Base-by-base conservation (phyloP, 2,888 invertebrate genomes). In the Azorinus chamasolen region DNA sequence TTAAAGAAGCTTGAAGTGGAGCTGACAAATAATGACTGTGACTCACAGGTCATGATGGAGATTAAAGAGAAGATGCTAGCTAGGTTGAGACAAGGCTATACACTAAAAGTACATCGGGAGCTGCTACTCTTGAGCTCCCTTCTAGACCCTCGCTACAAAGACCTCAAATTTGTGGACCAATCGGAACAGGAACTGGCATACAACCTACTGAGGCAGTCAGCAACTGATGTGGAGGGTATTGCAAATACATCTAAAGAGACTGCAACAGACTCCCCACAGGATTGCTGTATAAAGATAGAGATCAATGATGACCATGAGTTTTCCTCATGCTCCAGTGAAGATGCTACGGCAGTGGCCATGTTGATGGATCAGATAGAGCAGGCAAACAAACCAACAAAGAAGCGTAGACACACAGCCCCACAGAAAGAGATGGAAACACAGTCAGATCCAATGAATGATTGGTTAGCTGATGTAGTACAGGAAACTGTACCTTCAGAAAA, bases 401-500 rank as follows among this genome's bases (percentile, higher is more conserved):
- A 39, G 3, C 22, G 20, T 18, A 24, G 59, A 51, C 25, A 24
- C 32, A 20, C 8, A 25, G 32, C 27, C 10, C 14, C 32, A 48
- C 24, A 32, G 39, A 46, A 22, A 25, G n/a, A 20, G 41, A 54
- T 24, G 39, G 32, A 27, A 18, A 45, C 54, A 39, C 55, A 50
- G 41, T 71, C n/a, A 46, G 64, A 57, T 20, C 55, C 58, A 32
- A 54, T 61, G 46, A 65, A 63, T 50, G 69, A 69, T 39, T 84
- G 84, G 84, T 46, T 84, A 37, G 77, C 82, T 14, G 84, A 84
- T 62, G 84, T 84, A 1, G 74, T 82, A 10, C 65, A 66, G 22
- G 73, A 73, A 45, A 63, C 65, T 43, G 54, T 59, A 14, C 50
- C 62, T 4, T 43, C 43, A 22, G 41, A 63, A 1, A 51, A 59